Evolutionary conservation across 1,140 invertebrate species (phyloP), one percentile per base, ranked within the genome.

Genomic region (Pseudoatta argentina): DNA sequence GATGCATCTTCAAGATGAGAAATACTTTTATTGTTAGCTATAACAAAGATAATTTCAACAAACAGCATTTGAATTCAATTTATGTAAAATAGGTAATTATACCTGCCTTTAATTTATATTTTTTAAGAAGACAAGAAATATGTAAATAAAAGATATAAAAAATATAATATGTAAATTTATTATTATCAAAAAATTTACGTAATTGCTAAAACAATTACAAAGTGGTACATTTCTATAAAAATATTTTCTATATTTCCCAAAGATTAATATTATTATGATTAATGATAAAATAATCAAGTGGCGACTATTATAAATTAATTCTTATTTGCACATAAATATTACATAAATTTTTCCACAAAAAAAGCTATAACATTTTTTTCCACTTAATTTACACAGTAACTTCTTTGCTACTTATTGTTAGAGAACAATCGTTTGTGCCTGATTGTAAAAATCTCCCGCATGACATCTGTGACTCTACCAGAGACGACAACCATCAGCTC

Each of bases 1-100:
- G 69, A 82, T 59, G 69, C 55, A 73, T 51, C 59, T 48, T 44
- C 24, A 27, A 34, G 14, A 3, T 34, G 79, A 12, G 24, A 51
- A 59, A 73, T 51, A 61, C 39, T 79, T 83, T 63, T 51, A 61
- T 83, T 34, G 27, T 75, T 83, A 83, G 39, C 21, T 14, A 61
- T 61, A 55, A 82, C 53, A n/a, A 82, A 24, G 44, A 51, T 44
- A 27, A 82, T 73, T 66, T 44, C 61, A 59, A 16, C 6, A 4
- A 64, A 27, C 18, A 3, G n/a, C 27, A 48, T 51, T 55, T n/a
- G 16, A 69, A 57, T 71, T 81, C 63, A 57, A 67, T 24, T 24
- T 24, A 21, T 44, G 24, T 14, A 18, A 73, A 59, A 59, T 34
- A 21, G 39, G 2, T n/a, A n/a, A 55, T 55, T 55, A 57, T n/a